A percentile compares a stretch with the other conserved stretches of the same genome.
Evolutionary conservation across 2,113 vertebrate genomes (phyloP).

Genomic region (Sphaerodactylus townsendi): DNA sequence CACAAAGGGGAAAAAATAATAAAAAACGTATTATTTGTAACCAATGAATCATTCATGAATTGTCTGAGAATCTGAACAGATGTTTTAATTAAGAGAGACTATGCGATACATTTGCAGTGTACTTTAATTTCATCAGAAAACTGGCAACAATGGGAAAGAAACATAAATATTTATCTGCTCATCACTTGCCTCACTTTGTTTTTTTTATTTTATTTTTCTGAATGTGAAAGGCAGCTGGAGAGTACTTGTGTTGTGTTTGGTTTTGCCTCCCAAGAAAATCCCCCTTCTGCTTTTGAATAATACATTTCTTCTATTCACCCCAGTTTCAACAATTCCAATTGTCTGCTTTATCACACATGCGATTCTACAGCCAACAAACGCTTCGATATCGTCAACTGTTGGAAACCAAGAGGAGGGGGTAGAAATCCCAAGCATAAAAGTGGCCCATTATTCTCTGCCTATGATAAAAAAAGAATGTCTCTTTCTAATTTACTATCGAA

Average conservation of each 20-base stretch:
- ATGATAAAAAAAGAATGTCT: constrained; percentile 11
- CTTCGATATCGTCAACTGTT: constrained; percentile 13
- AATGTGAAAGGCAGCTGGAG: background rate
- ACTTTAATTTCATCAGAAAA: constrained; percentile 53
- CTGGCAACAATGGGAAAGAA: constrained; percentile 36
- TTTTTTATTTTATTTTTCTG: background rate
- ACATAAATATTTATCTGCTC: constrained; percentile 50
- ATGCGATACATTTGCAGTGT: constrained; percentile 45
- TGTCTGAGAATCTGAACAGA: constrained; percentile 60
- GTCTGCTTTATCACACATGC: constrained; percentile 31
- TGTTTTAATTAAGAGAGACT: constrained; percentile 69
- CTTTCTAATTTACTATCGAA: constrained; percentile 11
- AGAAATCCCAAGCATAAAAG: constrained; percentile 1
- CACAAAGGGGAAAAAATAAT: constrained; percentile 49
- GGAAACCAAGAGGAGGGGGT: background rate
- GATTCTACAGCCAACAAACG: constrained; percentile 33
- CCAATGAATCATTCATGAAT: constrained; percentile 52
- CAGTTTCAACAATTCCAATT: constrained; percentile 29
- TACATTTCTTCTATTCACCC: background rate
- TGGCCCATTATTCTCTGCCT: constrained; percentile 18
- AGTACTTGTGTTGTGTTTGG: constrained; percentile 5
- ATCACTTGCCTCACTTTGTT: constrained; percentile 2
- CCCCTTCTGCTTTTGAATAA: background rate
- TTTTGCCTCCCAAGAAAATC: background rate
- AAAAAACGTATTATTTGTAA: constrained; percentile 40